phyloP scores from a whole-genome alignment of 2,113 vertebrate species.

The Melanotaenia duboulayi region DNA sequence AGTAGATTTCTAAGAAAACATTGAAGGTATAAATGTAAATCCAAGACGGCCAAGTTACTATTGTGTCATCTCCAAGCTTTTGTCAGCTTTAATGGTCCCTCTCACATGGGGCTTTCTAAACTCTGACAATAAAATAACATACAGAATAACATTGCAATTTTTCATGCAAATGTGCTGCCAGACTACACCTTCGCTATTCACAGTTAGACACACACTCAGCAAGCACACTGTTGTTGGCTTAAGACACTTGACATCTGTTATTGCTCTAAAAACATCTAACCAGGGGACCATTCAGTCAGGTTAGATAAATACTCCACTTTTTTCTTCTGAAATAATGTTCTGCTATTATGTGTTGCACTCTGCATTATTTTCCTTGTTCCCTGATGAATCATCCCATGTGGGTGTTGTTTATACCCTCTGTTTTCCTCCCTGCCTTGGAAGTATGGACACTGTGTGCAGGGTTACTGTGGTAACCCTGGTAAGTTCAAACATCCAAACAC shows the following conservation, averaged over 20 bases:
- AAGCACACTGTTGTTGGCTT: not conserved
- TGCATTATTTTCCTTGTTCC: conserved; percentile 13
- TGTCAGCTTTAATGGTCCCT: conserved; percentile 34
- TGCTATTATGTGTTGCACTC: conserved; percentile 27
- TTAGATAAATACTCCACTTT: conserved; percentile 5
- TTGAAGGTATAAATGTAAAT: not conserved
- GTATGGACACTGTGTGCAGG: conserved; percentile 22
- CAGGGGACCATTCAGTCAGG: not conserved
- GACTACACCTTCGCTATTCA: not conserved
- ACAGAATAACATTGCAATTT: not conserved
- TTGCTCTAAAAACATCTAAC: conserved; percentile 1
- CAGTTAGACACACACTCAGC: conserved; percentile 10
- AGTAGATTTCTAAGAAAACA: not conserved
- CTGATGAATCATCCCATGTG: conserved; percentile 54
- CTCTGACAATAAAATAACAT: conserved; percentile 3
- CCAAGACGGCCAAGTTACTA: conserved; percentile 11
- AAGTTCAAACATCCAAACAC: conserved; percentile 32
- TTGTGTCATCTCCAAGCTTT: conserved; percentile 22
- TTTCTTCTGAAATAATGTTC: not conserved
- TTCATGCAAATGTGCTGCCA: conserved; percentile 13
- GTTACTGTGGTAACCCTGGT: conserved; percentile 61
- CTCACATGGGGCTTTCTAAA: not conserved
- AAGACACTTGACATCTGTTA: conserved; percentile 25
- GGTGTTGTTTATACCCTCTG: conserved; percentile 49
- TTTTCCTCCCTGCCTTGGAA: conserved; percentile 38